Percentiles rank a stretch among this genome's conserved stretches.
phyloP scores from a whole-genome alignment of 2,797 vertebrate genomes.

The Oreonectes daqikongensis region DNA sequence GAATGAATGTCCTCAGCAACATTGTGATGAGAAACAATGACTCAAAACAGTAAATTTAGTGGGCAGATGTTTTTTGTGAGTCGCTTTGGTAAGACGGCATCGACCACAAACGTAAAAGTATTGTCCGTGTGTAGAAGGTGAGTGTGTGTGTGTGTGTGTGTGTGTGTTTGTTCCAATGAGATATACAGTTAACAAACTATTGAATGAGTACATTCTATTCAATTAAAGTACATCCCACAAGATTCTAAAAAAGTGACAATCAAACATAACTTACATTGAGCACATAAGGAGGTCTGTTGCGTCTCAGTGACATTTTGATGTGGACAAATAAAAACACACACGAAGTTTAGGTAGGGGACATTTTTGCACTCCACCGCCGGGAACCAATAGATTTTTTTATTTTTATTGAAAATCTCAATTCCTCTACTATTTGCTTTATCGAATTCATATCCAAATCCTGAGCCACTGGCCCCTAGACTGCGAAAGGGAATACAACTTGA shows the following conservation, averaged over 20 bases:
- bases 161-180: slow-evolving; percentile 33
- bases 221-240: slow-evolving; percentile 57
- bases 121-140: slow-evolving; percentile 16
- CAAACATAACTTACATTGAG: slow-evolving; percentile 32
- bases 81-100: slow-evolving; percentile 43
- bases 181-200: slow-evolving; percentile 56
- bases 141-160: slow-evolving; percentile 13
- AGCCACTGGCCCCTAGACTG: slow-evolving; percentile 2
- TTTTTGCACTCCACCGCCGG: slow-evolving; percentile 27
- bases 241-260: slow-evolving; percentile 46
- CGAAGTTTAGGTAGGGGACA: slow-evolving; percentile 4
- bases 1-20: slow-evolving; percentile 28
- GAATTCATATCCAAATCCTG: slow-evolving; percentile 17
- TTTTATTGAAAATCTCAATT: neutral
- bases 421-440: neutral
- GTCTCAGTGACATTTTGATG: neutral
- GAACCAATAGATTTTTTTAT: neutral
- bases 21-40: slow-evolving; percentile 18
- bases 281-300: slow-evolving; percentile 18
- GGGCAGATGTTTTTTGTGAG: slow-evolving; percentile 15
- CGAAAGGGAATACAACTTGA: slow-evolving; percentile 17
- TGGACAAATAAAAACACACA: neutral
- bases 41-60: slow-evolving; percentile 5
- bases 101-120: slow-evolving; percentile 7
- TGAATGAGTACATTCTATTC: slow-evolving; percentile 61